Evolutionary conservation across 2,113 vertebrate genomes (phyloP), one percentile per base, ranked within the genome.

Genomic region (Machaerirhynchus nigripectus): DNA sequence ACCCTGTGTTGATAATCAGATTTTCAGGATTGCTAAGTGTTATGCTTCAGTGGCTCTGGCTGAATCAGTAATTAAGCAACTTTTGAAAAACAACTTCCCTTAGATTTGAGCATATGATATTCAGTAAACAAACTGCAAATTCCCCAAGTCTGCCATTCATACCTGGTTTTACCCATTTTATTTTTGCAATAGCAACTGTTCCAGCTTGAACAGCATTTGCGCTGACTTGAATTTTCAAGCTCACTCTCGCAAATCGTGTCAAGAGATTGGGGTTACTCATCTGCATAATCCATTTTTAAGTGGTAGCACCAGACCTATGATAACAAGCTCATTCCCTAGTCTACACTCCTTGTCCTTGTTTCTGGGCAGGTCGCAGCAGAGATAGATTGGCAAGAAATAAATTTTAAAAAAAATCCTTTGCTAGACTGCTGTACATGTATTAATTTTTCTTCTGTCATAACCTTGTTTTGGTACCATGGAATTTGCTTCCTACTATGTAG

Each of bases 231-330:
- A 74, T 85, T 94, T 84, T 73, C 73, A 56, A 70, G n/a, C 63
- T 73, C 35, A 33, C 31, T 35, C 11, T 33, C 69, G 27, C 26
- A 82, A 95, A 89, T 9, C 42, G 9, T 73, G 55, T 90, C 65
- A 90, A 85, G 80, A 88, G 56, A 23, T 78, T 60, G 75, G 79
- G 35, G 53, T 90, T 92, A 63, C 13, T 91, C 39, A 56, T 82
- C 21, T 87, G 23, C 70, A 81, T 90, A 91, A 93, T 39, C 50
- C 39, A 26, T 82, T 89, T 91, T 91, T 59, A 96, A 92, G 59
- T 60, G 28, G 57, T 46, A 95, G 71, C 44, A 68, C 14, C 35
- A 52, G 30, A 70, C 22, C 24, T 55, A 71, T 6, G 18, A 57
- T 28, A 76, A 88, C 15, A 59, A 81, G 18, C 24, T 75, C 40